These are phyloP conservation scores for Meghimatium bilineatum DNA, from an alignment of 2,888 invertebrate species.

Conservation along the genomic window DNA sequence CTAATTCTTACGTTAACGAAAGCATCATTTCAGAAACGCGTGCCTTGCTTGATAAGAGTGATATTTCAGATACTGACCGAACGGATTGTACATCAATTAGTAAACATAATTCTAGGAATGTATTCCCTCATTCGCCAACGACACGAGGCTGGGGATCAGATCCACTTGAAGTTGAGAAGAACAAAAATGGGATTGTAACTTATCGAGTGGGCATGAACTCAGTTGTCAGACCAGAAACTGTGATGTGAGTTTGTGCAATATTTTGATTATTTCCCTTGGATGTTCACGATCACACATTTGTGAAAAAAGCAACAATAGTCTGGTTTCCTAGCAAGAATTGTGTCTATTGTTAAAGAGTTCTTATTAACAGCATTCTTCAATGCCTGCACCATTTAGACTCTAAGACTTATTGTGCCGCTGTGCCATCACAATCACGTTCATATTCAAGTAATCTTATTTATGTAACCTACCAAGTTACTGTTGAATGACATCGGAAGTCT, in stretches of 20 bases:
- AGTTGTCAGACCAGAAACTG: background rate
- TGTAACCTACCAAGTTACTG: too few species aligned
- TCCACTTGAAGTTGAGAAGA: background rate
- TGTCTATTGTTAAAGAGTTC: too few species aligned
- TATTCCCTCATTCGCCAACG: background rate
- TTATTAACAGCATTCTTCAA: too few species aligned
- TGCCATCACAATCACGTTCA: too few species aligned
- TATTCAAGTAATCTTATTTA: too few species aligned
- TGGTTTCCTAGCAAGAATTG: too few species aligned
- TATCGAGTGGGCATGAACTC: background rate
- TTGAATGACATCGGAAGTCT: too few species aligned
- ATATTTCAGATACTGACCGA: background rate
- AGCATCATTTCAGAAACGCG: background rate
- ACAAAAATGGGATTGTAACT: background rate
- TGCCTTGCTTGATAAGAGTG: background rate
- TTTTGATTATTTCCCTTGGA: background rate
- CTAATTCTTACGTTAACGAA: background rate
- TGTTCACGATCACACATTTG: background rate
- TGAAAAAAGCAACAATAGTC: too few species aligned
- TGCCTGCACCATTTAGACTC: too few species aligned
- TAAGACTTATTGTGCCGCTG: too few species aligned
- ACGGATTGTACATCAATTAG: background rate
- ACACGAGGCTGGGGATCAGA: background rate
- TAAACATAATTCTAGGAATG: background rate
- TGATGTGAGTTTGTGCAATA: conserved; percentile 17